These are phyloP conservation scores for Dipus sagitta DNA, from an alignment of 2,797 vertebrate species.

Conservation along the genomic window DNA sequence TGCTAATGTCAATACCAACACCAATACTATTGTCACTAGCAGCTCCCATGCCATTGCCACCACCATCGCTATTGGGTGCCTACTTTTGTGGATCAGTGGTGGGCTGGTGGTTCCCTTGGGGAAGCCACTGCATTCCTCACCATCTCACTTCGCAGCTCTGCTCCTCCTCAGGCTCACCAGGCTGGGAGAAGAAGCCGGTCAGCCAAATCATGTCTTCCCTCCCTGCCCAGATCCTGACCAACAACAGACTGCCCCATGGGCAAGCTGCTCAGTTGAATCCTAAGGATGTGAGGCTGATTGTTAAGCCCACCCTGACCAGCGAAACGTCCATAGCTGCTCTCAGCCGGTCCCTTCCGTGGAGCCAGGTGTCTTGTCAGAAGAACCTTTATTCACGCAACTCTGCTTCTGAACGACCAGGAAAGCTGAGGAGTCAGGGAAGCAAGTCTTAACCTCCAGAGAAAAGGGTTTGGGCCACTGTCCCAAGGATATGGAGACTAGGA, in stretches of 20 bases:
- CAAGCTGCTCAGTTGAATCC: background rate
- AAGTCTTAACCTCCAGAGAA: background rate
- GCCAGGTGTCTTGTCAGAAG: background rate
- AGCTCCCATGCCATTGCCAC: rapidly evolving
- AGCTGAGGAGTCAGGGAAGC: background rate
- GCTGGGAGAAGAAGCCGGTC: background rate
- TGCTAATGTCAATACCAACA: background rate
- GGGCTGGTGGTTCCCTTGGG: background rate
- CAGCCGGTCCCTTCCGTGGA: background rate
- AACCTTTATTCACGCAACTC: background rate
- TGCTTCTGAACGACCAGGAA: background rate
- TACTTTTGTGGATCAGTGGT: background rate
- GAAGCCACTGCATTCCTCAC: background rate
- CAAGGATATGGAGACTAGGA: background rate
- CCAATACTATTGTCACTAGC: background rate
- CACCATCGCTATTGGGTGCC: background rate
- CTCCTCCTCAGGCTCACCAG: background rate
- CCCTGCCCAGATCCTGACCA: background rate
- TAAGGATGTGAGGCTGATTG: background rate
- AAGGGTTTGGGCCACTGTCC: background rate
- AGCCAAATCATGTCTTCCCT: background rate
- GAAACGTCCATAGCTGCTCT: background rate
- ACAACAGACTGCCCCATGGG: background rate
- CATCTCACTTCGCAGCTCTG: background rate
- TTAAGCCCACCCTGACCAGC: background rate